Base-by-base conservation (phyloP, 2,888 invertebrate species). In the Malachius bipustulatus region DNA sequence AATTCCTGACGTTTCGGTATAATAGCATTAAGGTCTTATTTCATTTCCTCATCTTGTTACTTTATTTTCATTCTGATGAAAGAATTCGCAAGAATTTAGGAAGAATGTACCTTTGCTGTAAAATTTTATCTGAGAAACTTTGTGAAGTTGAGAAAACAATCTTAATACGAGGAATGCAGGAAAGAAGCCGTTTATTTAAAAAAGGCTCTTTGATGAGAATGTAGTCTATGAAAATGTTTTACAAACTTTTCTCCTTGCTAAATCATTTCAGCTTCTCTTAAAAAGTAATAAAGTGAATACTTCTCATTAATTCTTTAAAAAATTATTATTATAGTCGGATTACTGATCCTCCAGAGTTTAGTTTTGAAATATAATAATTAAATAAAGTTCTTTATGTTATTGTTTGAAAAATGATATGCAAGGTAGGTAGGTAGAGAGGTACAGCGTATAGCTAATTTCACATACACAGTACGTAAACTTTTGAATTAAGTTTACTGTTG, bases 71-170 rank as follows among this genome's bases (percentile, higher is more conserved):
- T 40, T 43, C 39, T 46, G 35, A 41, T 40, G 34, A 39, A 48
- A 42, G 47, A 47, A 49, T 50, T 48, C 44, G 43, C 41, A 51
- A 49, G 52, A 50, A 55, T 52, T 48, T 45, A 34, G 47, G 49
- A 48, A 46, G 51, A 52, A 52, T 52, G 56, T 50, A 54, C 52
- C 51, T 51, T 50, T 49, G 45, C 50, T 42, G 45, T 47, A 47
- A 54, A 55, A 54, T 56, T 52, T 55, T 54, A 55, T 56, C 51
- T 50, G 47, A 42, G 40, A 52, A 52, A 43, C 51, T 51, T 45
- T 40, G 32, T 47, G 50, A 52, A 56, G 46, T 50, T 51, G 46
- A 39, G 44, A 42, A 54, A 54, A 56, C 55, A 57, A 57, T 56
- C 53, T 56, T 52, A 54, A 52, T 52, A 52, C 52, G 45, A 51